phyloP scores from a whole-genome alignment of 2,113 vertebrate genomes.

The Pelusios castaneus region DNA sequence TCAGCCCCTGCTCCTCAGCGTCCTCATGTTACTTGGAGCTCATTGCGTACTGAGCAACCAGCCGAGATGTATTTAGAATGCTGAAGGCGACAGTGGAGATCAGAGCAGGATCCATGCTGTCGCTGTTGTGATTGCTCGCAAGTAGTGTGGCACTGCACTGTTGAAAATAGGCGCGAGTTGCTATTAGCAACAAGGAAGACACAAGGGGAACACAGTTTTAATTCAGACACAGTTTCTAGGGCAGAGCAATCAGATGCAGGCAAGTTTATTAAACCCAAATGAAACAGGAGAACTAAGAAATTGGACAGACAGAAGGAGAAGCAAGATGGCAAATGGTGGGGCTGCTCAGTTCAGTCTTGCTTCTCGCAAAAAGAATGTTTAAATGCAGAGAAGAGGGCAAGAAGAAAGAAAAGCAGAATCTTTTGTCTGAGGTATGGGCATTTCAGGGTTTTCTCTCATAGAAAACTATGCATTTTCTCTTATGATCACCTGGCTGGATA shows the following conservation, averaged over 20 bases:
- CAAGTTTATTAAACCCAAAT: not conserved
- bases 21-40: too few relatives aligned
- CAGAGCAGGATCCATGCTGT: too few relatives aligned
- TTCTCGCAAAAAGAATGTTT: not conserved
- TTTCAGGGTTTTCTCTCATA: not conserved
- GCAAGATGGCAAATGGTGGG: not conserved
- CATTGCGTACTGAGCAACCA: too few relatives aligned
- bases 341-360: not conserved
- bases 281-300: not conserved
- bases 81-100: too few relatives aligned
- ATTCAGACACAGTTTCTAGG: not conserved
- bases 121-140: too few relatives aligned
- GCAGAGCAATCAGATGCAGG: not conserved
- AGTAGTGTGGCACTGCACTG: too few relatives aligned
- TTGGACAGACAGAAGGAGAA: not conserved
- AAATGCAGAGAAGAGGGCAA: not conserved
- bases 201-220: too few relatives aligned
- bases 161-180: too few relatives aligned
- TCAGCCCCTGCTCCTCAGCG: too few relatives aligned
- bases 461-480: rapidly evolving
- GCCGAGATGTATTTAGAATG: too few relatives aligned
- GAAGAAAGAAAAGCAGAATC: not conserved
- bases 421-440: not conserved
- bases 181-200: too few relatives aligned
- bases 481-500: rapidly evolving